phyloP scores from a whole-genome alignment of 1,140 invertebrate species.

The Pissodes strobi region DNA sequence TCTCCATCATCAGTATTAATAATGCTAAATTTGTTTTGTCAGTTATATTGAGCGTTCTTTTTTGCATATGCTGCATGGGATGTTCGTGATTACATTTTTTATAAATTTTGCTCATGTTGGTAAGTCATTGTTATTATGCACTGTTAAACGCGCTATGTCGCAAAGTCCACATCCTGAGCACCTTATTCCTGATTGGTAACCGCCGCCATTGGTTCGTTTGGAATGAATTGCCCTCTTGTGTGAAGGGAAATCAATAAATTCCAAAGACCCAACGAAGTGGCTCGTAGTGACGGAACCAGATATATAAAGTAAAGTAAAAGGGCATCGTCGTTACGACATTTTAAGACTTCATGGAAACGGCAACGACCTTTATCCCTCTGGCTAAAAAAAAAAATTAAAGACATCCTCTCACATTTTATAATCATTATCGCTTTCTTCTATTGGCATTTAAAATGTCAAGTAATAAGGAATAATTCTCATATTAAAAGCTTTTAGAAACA shows the following conservation, averaged over 20 bases:
- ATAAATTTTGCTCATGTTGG: constrained; percentile 54
- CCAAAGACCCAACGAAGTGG: constrained; percentile 11
- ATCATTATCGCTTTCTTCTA: too few species aligned
- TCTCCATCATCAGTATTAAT: constrained; percentile 7
- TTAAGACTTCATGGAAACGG: too few species aligned
- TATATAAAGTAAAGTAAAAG: too few species aligned
- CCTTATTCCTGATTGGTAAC: constrained; percentile 2
- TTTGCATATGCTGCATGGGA: constrained; percentile 37
- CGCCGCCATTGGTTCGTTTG: not conserved
- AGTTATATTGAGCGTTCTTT: too few species aligned
- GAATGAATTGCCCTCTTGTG: not conserved
- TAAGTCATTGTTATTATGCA: constrained; percentile 50
- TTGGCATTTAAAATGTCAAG: too few species aligned
- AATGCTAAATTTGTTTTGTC: not conserved
- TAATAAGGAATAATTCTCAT: too few species aligned
- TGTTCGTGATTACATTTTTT: constrained; percentile 48
- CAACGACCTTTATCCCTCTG: too few species aligned
- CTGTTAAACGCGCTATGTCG: constrained; percentile 51
- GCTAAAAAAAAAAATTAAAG: too few species aligned
- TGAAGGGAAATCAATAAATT: not conserved
- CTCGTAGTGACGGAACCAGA: constrained; percentile 2
- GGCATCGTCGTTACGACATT: too few species aligned
- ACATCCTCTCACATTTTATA: too few species aligned
- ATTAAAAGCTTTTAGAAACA: too few species aligned
- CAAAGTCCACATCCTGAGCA: constrained; percentile 46